Evolutionary conservation across 1,140 invertebrate species (phyloP).

Genomic region (Polypedilum pembai): DNA sequence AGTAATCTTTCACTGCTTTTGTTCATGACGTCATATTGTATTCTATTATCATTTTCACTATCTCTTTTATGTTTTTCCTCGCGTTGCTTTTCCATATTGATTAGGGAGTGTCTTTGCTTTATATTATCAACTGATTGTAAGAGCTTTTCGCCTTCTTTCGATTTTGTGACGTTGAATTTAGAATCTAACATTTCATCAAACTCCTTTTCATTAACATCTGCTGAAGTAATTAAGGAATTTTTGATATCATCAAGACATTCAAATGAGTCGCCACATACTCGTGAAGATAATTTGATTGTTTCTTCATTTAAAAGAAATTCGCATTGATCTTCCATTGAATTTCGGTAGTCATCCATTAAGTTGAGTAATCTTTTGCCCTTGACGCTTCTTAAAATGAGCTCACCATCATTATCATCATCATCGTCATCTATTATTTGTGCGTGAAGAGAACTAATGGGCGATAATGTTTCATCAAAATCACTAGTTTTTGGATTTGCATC

Average conservation of each 20-base stretch:
- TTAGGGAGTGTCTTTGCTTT: conserved; percentile 34
- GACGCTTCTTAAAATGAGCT: neutral
- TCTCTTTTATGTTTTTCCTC: conserved; percentile 32
- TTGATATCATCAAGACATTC: neutral
- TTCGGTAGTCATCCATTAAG: neutral
- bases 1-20: conserved; percentile 37
- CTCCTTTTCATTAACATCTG: conserved; percentile 37
- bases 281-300: neutral
- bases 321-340: neutral
- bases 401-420: conserved; percentile 6
- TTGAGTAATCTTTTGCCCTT: neutral
- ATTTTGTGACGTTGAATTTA: conserved; percentile 34
- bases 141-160: conserved; percentile 39
- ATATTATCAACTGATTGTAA: conserved; percentile 41
- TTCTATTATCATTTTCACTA: conserved; percentile 27
- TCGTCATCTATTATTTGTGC: conserved; percentile 7
- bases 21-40: conserved; percentile 30
- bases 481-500: neutral
- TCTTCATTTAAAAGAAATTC: conserved; percentile 22
- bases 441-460: neutral
- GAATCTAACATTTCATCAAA: conserved; percentile 41
- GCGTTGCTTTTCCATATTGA: conserved; percentile 6
- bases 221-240: neutral
- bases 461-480: conserved; percentile 1
- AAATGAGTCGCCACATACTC: neutral